Base-by-base conservation (phyloP, 2,797 vertebrate genomes). In the Alectoris magna region DNA sequence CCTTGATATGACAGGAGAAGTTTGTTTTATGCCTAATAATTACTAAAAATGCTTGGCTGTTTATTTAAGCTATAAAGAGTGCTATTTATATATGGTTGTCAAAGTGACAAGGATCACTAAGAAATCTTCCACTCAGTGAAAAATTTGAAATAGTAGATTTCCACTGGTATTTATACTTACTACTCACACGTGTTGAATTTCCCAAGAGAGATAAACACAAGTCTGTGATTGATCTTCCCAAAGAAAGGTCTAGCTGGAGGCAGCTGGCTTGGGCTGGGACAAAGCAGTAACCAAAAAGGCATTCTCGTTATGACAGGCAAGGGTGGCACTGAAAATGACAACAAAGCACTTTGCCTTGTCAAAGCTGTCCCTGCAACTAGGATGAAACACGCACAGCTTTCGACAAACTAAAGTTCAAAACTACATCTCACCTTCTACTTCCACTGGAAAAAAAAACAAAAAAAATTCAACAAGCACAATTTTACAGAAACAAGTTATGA, bases 161-260 rank as follows among this genome's bases (percentile, higher is more conserved):
- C 82, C 58, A 49, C 43, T n/a, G 41, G 16, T 88, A 68, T 84
- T 93, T 84, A 31, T 49, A 51, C 74, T 90, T 94, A 76, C 68
- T 76, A 44, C 53, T 93, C 85, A 82, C 64, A 86, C 63, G 44
- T 48, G 59, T 4, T 67, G 80, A 64, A 93, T 87, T 93, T 91
- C 91, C 86, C 84, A 63, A 41, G 88, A 93, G 93, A 90, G 34
- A 73, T 41, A 67, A 22, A 87, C 38, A 60, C 39, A 84, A 74
- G 94, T 74, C 59, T 64, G 56, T 90, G 84, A 96, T 79, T 96
- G 91, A 92, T 94, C 88, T 94, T 91, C 75, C 84, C 60, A 60
- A 73, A 79, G 71, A 88, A 87, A 79, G 56, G 44, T 84, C 77
- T 93, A 70, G 84, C 88, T 87, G 84, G 84, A 93, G 90, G 90